Evolutionary conservation across 2,113 vertebrate species (phyloP), one percentile per base, ranked within the genome.

Genomic region (Poecile atricapillus): DNA sequence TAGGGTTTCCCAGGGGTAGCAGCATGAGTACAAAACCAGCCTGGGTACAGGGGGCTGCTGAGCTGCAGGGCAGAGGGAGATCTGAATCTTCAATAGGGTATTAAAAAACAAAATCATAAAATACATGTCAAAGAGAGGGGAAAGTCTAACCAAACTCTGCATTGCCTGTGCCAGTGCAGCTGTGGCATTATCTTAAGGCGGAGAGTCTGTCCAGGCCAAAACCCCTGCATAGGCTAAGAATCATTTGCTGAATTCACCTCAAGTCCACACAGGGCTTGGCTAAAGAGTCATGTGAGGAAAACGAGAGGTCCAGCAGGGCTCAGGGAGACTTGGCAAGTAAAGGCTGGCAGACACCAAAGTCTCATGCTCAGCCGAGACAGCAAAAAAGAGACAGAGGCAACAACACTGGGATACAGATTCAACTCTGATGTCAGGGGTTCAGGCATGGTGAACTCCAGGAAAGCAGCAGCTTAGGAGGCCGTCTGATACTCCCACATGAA

Each of bases 81-180:
- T 13, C 10, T 39, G 23, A 78, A 59, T 53, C 33, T 60, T 65
- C 1, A 1, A 3, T 0, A 41, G 1, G 2, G 4, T 14, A 79
- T 62, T 25, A 23, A 55, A 87, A 87, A 50, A 30, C 11, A 39
- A 43, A 69, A 86, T 37, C 3, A 22, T 28, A 46, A 71, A 46
- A 77, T 12, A 50, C 2, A 11, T 0, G 1, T 3, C 43, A 9
- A 33, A 67, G 8, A 5, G 11, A 31, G 46, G 35, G 24, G 4
- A 55, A 91, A 46, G 39, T 9, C 47, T 59, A 47, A 52, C n/a
- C 60, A 33, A 86, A n/a, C 33, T 83, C 47, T 69, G 44, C 5
- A 8, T 30, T n/a, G 55, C 35, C 33, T 58, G 8, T 35, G 23
- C 33, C 68, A 25, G 7, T 28, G 37, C 16, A 60, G 35, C 19